phyloP scores from a whole-genome alignment of 2,113 vertebrate species.

The Cisticola juncidis region DNA sequence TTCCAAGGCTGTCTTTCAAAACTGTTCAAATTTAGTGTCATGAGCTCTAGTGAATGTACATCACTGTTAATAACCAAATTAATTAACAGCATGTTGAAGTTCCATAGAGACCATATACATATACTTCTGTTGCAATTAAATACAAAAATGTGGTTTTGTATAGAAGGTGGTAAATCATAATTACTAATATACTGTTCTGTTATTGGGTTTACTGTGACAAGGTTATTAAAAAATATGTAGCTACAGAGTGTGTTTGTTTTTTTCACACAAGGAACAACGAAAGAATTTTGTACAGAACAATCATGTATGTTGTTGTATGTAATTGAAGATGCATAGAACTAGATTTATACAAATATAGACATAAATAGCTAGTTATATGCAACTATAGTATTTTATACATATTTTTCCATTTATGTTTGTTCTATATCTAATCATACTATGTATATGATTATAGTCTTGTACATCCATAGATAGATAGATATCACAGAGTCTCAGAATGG shows the following conservation, averaged over 20 bases:
- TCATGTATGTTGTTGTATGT: neutral
- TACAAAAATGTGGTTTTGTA: neutral
- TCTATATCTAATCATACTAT: neutral
- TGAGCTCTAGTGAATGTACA: neutral
- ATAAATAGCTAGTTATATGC: neutral
- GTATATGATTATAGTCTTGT: neutral
- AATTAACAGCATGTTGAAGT: neutral
- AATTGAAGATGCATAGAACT: neutral
- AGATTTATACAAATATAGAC: neutral
- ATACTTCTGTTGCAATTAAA: neutral
- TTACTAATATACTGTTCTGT: neutral
- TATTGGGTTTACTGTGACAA: neutral
- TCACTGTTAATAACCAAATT: constrained; percentile 6
- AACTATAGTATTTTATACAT: neutral
- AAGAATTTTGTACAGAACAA: neutral
- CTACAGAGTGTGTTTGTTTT: neutral
- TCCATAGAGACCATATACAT: neutral
- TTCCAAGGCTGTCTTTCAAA: neutral
- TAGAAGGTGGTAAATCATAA: neutral
- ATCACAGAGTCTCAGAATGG: neutral
- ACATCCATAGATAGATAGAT: neutral
- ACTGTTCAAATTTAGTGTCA: neutral
- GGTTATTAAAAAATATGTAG: neutral
- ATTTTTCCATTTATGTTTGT: neutral
- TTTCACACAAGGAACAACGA: neutral